phyloP scores from a whole-genome alignment of 2,113 vertebrate genomes.

The Zeus faber region DNA sequence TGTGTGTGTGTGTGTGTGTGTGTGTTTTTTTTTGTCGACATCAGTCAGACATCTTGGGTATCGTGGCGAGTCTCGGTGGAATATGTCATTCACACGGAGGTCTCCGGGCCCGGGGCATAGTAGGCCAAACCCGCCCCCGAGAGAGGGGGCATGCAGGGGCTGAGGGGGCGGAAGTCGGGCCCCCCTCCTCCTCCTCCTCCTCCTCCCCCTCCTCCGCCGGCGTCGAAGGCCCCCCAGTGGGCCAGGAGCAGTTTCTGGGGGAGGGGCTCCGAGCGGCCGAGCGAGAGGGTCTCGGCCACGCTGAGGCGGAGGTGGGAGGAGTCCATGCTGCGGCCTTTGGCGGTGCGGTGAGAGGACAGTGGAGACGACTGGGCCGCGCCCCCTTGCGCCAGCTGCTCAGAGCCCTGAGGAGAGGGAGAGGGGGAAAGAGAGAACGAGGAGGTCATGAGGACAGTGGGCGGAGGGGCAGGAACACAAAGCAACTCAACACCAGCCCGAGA shows the following conservation, averaged over 20 bases:
- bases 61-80: neutral
- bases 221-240: conserved; percentile 67
- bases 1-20: neutral
- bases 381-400: conserved; percentile 59
- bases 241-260: conserved; percentile 72
- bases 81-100: conserved; percentile 71
- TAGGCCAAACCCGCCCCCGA: conserved; percentile 70
- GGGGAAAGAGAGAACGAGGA: neutral
- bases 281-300: conserved; percentile 62
- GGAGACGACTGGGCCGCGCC: conserved; percentile 74
- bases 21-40: too few species aligned
- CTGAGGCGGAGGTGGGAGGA: conserved; percentile 54
- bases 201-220: neutral
- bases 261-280: conserved; percentile 70
- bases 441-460: neutral
- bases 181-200: conserved; percentile 61
- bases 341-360: conserved; percentile 74
- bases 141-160: conserved; percentile 67
- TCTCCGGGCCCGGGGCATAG: conserved; percentile 80
- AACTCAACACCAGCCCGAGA: neutral
- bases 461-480: conserved; percentile 1
- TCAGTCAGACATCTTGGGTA: conserved; percentile 9
- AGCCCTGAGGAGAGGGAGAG: conserved; percentile 64
- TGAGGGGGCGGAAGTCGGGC: conserved; percentile 73
- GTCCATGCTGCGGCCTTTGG: conserved; percentile 67